phyloP scores from a whole-genome alignment of 2,888 invertebrate genomes.

The Diplazon laetatorius region DNA sequence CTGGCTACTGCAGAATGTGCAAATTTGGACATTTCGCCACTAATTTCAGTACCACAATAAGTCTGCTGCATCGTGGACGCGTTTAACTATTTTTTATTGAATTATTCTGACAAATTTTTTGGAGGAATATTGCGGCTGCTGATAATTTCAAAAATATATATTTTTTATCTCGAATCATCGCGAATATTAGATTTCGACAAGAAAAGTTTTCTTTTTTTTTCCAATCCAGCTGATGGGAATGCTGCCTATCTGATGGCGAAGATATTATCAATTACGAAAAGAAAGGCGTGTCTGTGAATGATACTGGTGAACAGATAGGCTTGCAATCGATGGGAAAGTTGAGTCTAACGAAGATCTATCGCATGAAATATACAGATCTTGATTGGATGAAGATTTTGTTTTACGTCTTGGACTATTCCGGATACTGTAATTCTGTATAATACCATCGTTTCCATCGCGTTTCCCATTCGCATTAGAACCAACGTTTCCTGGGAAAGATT shows the following conservation, averaged over 20 bases:
- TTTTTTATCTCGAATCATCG: no score
- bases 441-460: not conserved
- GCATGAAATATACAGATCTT: not conserved
- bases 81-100: not conserved
- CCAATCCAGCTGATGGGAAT: no score
- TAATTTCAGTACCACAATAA: not conserved
- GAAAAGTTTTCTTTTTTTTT: no score
- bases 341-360: not conserved
- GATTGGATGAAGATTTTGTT: not conserved
- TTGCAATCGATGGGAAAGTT: not conserved
- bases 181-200: no score
- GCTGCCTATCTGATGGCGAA: no score
- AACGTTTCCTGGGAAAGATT: constrained; percentile 38
- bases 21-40: no score
- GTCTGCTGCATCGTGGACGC: not conserved
- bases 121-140: no score
- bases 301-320: no score
- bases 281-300: not conserved
- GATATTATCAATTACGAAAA: not conserved
- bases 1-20: no score
- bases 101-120: no score
- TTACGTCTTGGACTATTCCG: not conserved
- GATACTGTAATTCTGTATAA: not conserved
- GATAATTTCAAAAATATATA: no score
- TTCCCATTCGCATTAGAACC: constrained; percentile 37